Percentiles rank a stretch among this genome's conserved stretches.
Evolutionary conservation across 2,888 invertebrate genomes (phyloP).

Genomic region (Trissolcus japonicus): DNA sequence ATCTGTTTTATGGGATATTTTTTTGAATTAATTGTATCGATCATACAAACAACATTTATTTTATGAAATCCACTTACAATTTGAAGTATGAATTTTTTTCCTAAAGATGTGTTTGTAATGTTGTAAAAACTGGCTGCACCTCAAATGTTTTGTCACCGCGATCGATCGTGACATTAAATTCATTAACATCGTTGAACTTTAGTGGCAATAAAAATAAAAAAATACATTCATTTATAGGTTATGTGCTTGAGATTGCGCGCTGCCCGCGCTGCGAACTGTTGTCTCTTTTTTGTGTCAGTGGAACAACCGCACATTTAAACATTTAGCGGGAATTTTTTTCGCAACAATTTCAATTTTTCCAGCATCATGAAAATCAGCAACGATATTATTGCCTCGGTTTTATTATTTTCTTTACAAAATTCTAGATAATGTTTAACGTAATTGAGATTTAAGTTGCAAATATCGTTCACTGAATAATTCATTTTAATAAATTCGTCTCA

Average conservation of each 20-base stretch:
- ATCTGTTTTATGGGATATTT: neutral
- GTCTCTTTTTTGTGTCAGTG: conserved; percentile 11
- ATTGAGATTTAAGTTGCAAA: too few species aligned
- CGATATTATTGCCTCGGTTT: too few species aligned
- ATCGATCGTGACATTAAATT: conserved; percentile 31
- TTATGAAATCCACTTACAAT: conserved; percentile 22
- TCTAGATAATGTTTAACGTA: too few species aligned
- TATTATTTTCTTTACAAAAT: too few species aligned
- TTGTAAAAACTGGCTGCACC: conserved; percentile 13
- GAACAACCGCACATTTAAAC: conserved; percentile 5
- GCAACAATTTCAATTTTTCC: too few species aligned
- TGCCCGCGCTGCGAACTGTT: conserved; percentile 5
- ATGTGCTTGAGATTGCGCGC: conserved; percentile 5
- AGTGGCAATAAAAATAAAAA: conserved; percentile 8
- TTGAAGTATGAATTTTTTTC: conserved; percentile 35
- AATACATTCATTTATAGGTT: conserved; percentile 26
- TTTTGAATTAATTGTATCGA: neutral
- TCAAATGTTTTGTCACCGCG: conserved; percentile 17
- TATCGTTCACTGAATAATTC: too few species aligned
- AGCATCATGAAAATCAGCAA: too few species aligned
- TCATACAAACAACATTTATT: neutral
- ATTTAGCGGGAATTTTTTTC: conserved; percentile 10
- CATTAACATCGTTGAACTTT: conserved; percentile 30
- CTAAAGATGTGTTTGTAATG: neutral
- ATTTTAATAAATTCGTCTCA: too few species aligned